Percentiles rank a stretch among this genome's conserved stretches.
Conservation (phyloP, 2,888 invertebrate genomes). For the Phrixothrix hirtus region DNA sequence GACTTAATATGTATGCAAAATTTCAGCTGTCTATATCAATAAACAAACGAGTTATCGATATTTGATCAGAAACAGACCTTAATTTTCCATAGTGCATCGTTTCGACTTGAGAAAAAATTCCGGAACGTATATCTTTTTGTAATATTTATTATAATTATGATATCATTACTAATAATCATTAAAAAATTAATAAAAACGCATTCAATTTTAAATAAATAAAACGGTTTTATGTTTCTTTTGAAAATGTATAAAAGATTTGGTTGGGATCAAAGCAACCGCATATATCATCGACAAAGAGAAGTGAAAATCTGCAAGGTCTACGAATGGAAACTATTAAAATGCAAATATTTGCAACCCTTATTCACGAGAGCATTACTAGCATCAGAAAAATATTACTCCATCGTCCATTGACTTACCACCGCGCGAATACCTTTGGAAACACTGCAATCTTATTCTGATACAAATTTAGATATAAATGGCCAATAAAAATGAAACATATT, state of each 20-base stretch:
- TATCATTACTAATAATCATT: too few species aligned
- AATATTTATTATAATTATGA: too few species aligned
- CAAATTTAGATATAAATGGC: conserved; percentile 55
- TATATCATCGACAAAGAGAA: conserved; percentile 45
- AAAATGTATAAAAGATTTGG: not conserved
- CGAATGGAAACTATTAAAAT: conserved; percentile 56
- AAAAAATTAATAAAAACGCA: too few species aligned
- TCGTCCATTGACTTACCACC: conserved; percentile 38
- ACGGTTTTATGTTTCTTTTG: too few species aligned
- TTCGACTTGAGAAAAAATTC: too few species aligned
- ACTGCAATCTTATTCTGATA: conserved; percentile 49
- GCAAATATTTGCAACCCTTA: conserved; percentile 53
- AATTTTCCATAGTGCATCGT: too few species aligned
- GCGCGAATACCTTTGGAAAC: conserved; percentile 33
- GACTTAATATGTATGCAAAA: too few species aligned
- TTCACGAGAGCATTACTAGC: conserved; percentile 39
- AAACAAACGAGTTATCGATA: too few species aligned
- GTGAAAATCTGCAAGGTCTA: conserved; percentile 49
- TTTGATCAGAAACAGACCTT: too few species aligned
- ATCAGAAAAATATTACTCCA: conserved; percentile 45
- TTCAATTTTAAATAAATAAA: too few species aligned
- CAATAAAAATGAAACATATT: conserved; percentile 59
- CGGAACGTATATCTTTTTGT: too few species aligned
- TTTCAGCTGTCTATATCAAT: too few species aligned
- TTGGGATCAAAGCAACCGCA: not conserved